Percentiles rank a stretch among this genome's conserved stretches.
phyloP scores from a whole-genome alignment of 2,113 vertebrate species.

The Raja brachyura region DNA sequence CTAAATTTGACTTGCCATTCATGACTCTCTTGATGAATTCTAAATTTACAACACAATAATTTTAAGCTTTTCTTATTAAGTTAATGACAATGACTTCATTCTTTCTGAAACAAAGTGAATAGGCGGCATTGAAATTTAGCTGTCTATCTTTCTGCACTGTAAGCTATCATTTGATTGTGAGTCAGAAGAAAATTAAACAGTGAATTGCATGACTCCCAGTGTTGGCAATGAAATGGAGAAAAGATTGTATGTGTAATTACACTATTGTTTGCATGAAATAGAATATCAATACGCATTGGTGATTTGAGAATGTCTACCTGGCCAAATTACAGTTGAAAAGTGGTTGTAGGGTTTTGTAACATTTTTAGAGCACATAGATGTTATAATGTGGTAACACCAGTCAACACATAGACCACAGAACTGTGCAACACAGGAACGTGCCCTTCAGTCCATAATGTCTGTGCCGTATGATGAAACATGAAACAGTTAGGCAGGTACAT shows the following conservation, averaged over 20 bases:
- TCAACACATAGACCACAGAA: too few species aligned
- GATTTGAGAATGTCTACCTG: not conserved
- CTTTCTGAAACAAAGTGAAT: not conserved
- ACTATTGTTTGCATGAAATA: not conserved
- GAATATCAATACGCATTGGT: not conserved
- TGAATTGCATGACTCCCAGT: not conserved
- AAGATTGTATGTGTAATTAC: not conserved
- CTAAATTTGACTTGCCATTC: not conserved
- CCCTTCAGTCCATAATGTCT: too few species aligned
- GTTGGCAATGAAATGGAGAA: not conserved
- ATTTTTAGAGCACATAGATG: not conserved
- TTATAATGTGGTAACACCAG: not conserved
- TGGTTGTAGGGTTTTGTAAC: not conserved
- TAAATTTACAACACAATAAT: not conserved
- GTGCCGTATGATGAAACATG: too few species aligned
- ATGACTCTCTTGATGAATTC: not conserved
- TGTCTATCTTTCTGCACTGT: not conserved
- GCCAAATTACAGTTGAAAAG: not conserved
- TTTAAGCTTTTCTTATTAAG: not conserved
- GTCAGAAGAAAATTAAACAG: not conserved
- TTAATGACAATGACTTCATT: not conserved
- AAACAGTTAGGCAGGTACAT: too few species aligned
- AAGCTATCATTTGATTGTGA: not conserved
- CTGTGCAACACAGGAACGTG: too few species aligned
- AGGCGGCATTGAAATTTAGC: not conserved